Evolutionary conservation across 2,113 vertebrate species (phyloP).

Genomic region (Oreotrochilus melanogaster): DNA sequence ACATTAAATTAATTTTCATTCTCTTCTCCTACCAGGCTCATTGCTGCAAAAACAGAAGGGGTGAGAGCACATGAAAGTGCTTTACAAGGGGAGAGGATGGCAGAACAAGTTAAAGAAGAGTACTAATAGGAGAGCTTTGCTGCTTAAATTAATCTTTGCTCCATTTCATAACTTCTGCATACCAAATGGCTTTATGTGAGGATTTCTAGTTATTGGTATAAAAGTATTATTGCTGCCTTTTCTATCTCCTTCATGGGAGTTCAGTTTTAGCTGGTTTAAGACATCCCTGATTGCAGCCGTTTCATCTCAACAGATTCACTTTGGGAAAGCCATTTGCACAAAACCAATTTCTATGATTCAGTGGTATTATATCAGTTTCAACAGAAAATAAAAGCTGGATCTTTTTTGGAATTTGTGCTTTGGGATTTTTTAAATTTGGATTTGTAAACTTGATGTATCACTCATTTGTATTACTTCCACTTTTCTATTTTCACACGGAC

Average conservation of each 20-base stretch:
- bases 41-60: not conserved
- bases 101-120: not conserved
- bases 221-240: not conserved
- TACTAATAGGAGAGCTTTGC: too few relatives aligned
- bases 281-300: not conserved
- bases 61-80: not conserved
- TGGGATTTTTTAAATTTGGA: not conserved
- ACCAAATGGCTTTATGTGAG: not conserved
- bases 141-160: not conserved
- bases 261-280: not conserved
- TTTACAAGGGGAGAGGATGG: not conserved
- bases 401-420: not conserved
- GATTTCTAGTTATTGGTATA: not conserved
- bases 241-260: not conserved
- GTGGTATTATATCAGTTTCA: not conserved
- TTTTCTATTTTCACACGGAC: not conserved
- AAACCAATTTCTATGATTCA: not conserved
- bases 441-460: not conserved
- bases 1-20: not conserved
- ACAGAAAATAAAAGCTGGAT: not conserved
- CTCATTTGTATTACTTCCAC: not conserved
- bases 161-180: not conserved
- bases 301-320: not conserved
- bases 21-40: not conserved
- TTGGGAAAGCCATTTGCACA: not conserved